Evolutionary conservation across 2,797 vertebrate species (phyloP).

Genomic region (Margarornis squamiger): DNA sequence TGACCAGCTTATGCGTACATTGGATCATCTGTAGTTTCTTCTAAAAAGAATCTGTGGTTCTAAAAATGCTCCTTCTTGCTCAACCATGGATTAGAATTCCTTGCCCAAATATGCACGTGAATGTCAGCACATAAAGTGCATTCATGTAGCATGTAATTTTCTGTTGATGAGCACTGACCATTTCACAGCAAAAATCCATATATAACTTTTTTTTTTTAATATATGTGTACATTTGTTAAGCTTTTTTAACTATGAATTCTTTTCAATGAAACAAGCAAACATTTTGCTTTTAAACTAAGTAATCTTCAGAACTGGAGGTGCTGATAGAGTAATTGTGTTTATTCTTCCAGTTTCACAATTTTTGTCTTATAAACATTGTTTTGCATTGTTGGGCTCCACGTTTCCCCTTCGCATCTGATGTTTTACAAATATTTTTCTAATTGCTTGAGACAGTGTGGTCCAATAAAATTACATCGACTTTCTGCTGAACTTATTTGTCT

Average conservation of each 20-base stretch:
- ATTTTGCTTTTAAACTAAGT: slow-evolving; percentile 58
- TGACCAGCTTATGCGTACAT: not conserved
- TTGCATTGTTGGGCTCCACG: slow-evolving; percentile 75
- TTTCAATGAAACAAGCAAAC: slow-evolving; percentile 5
- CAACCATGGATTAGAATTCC: slow-evolving; percentile 36
- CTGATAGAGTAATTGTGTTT: slow-evolving; percentile 79
- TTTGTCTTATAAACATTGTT: slow-evolving; percentile 76
- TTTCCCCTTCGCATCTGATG: slow-evolving; percentile 78
- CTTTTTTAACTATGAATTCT: not conserved
- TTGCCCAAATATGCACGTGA: slow-evolving; percentile 57
- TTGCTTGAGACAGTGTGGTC: slow-evolving; percentile 81
- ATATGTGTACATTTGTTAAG: not conserved
- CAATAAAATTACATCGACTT: slow-evolving; percentile 81
- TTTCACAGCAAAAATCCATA: not conserved
- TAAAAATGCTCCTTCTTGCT: slow-evolving; percentile 23
- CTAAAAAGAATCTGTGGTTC: not conserved
- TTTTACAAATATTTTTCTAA: slow-evolving; percentile 85
- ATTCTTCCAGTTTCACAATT: slow-evolving; percentile 76
- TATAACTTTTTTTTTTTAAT: not conserved
- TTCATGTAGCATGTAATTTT: not conserved
- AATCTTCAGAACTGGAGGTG: slow-evolving; percentile 75
- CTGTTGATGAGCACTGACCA: not conserved
- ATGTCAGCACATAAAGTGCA: not conserved
- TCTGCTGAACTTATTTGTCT: slow-evolving; percentile 78
- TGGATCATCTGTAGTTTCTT: slow-evolving; percentile 5